Evolutionary conservation across 2,113 vertebrate genomes (phyloP), one percentile per base, ranked within the genome.

Genomic region (Clarias magur): DNA sequence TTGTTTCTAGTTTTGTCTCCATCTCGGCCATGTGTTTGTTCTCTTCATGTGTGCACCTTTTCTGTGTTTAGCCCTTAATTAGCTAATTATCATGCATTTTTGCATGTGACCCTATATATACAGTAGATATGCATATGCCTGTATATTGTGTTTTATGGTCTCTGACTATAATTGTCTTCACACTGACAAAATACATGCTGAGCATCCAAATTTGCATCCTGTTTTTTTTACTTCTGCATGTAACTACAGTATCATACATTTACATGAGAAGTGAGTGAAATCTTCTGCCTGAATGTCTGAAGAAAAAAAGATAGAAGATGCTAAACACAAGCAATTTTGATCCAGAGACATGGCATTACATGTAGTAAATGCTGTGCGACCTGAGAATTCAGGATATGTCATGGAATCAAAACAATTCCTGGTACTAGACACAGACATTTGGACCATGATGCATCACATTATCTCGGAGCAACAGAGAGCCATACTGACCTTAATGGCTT

Each of bases 401-500:
- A 30, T 57, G 16, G 25, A 80, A 57, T 12, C 27, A n/a, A n/a
- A 54, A 78, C 42, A 27, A 15, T 78, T 54, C 78, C 23, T 10
- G 54, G 79, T 38, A 13, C 19, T 23, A 60, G 79, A 60, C 56
- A 21, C 78, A 60, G 57, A 59, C 56, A 19, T 59, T 57, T 59
- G 54, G 56, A 80, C 27, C 56, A 38, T 62, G 34, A 23, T 62
- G 79, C 23, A 57, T 38, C 21, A 80, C 6, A 6, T n/a, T 85
- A 70, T 60, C 48, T 75, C 27, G 23, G 53, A 56, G 81, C 34
- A 84, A 23, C 25, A 68, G 12, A 38, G 42, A 86, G 54, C 25
- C 86, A 79, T 75, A 93, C 95, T 92, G 88, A 99, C 98, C 98
- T 99, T 99, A 89, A 99, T 99, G 92, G 98, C 98, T 94, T 99